Percentiles rank a stretch among this genome's conserved stretches.
These are phyloP conservation scores for Synergus japonicus DNA, from an alignment of 2,888 invertebrate species.

Conservation along the genomic window DNA sequence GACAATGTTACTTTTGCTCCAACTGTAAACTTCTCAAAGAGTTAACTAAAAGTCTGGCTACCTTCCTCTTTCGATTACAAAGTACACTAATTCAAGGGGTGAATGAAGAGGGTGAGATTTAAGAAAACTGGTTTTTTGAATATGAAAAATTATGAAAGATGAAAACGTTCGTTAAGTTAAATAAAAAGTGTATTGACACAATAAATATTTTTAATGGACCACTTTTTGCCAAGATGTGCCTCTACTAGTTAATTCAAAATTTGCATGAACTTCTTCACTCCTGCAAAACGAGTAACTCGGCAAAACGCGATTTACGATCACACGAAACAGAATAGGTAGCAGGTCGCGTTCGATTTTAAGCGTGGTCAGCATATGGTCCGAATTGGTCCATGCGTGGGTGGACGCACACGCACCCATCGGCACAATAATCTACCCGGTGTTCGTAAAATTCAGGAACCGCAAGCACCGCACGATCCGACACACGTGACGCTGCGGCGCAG, in stretches of 20 bases:
- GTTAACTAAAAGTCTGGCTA: not conserved
- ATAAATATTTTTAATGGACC: not conserved
- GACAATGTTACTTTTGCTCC: not conserved
- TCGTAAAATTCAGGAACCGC: conserved; percentile 72
- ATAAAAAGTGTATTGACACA: not conserved
- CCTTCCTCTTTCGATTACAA: not conserved
- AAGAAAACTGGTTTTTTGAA: no score
- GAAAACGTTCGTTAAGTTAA: not conserved
- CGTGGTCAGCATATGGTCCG: conserved; percentile 49
- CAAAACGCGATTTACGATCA: conserved; percentile 52
- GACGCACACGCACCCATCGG: conserved; percentile 47
- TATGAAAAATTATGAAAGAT: no score
- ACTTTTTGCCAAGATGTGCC: conserved; percentile 11
- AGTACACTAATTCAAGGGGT: not conserved
- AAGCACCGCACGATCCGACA: conserved; percentile 71
- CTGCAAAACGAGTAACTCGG: not conserved
- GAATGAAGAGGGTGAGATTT: no score
- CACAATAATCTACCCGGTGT: conserved; percentile 68
- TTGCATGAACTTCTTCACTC: conserved; percentile 26
- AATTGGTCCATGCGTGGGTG: conserved; percentile 53
- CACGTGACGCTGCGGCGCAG: conserved; percentile 72
- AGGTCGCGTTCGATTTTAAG: conserved; percentile 51
- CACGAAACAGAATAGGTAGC: conserved; percentile 41
- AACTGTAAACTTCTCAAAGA: not conserved
- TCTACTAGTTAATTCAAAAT: not conserved